Evolutionary conservation across 2,797 vertebrate species (phyloP), one percentile per base, ranked within the genome.

Genomic region (Erpetoichthys calabaricus): DNA sequence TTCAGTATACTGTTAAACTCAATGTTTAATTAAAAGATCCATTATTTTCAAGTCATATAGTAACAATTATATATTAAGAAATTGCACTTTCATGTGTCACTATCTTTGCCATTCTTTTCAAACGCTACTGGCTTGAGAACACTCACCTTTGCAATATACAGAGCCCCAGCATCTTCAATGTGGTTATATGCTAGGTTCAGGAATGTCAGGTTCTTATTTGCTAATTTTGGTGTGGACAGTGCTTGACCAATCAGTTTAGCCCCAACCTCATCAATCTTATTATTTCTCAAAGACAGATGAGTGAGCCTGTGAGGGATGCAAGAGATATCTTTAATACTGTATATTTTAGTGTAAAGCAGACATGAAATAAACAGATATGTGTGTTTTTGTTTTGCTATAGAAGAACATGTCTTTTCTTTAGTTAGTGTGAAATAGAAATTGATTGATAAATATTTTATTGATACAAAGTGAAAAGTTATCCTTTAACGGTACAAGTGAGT

Each of bases 101-200:
- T 25, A 25, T 55, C 9, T 4, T 42, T 43, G 42, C 9, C 42
- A 42, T 42, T 3, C 1, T 9, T 55, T 43, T 25, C 25, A 25
- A 25, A 25, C 25, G 25, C 25, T 60, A 8, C 43, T 51, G 7
- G 51, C 49, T 5, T 1, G 4, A 2, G 0, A 55, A 60, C 70
- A 42, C 9, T 57, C 73, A 94, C 92, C 59, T 89, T 62, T 0
- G 91, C 89, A 0, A 97, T 79, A 68, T 84, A 56, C 47, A 64
- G 10, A 0, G 89, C 90, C 1, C 91, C 93, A 43, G 55, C 47
- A 59, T 95, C 87, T 0, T 86, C 79, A n/a, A 97, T 83, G 62
- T 56, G 72, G 65, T 97, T 97, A 75, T 88, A 95, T 8, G 80
- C 77, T 67, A 97, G 75, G 64, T 83, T 89, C 64, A 97, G 86